A percentile compares a stretch with the other conserved stretches of the same genome.
Conservation (phyloP, 2,797 vertebrate genomes). For the Hydrophis major region DNA sequence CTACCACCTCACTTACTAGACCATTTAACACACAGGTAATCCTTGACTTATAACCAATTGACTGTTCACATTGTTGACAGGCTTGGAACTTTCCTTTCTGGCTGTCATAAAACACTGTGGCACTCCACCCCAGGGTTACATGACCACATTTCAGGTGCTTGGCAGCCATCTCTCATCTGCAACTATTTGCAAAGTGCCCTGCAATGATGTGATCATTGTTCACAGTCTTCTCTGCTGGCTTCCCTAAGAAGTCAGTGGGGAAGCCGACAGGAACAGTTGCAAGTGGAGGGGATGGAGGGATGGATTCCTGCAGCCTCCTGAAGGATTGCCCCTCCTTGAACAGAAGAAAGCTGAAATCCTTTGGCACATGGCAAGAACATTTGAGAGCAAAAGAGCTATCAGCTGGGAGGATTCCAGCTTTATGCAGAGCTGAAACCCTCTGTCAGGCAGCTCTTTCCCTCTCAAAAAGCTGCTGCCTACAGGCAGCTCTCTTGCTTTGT, state of each 20-base stretch:
- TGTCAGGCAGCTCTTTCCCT: background rate
- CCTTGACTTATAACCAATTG: background rate
- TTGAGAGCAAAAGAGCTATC: background rate
- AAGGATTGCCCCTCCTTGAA: background rate
- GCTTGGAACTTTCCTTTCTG: background rate
- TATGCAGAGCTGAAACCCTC: background rate
- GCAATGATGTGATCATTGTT: background rate
- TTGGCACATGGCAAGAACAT: background rate
- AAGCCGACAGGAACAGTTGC: background rate
- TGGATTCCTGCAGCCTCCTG: background rate
- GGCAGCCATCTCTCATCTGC: background rate
- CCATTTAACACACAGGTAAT: background rate
- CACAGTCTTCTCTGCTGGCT: background rate
- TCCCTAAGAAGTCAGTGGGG: background rate
- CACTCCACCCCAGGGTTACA: too few species aligned
- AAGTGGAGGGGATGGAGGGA: background rate
- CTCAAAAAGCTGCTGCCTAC: background rate
- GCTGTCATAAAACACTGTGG: background rate
- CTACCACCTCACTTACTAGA: background rate
- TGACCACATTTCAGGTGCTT: background rate
- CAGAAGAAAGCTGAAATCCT: background rate
- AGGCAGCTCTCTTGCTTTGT: background rate
- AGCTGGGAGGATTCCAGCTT: background rate
- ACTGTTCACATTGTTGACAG: background rate
- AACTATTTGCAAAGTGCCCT: background rate